Conservation (phyloP, 2,888 invertebrate species). For the Timandra comae region DNA sequence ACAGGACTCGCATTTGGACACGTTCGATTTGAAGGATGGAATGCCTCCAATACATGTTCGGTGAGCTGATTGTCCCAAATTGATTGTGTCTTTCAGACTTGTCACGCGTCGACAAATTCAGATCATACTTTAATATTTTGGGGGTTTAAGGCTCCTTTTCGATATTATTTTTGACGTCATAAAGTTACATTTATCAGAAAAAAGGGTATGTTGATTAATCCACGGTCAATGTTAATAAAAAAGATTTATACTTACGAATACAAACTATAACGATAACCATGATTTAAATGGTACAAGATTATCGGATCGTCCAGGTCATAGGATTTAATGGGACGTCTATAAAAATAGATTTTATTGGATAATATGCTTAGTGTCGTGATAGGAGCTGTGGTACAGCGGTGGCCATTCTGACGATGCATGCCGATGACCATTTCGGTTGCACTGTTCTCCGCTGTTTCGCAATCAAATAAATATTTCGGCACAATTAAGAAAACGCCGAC, state of each 20-base stretch:
- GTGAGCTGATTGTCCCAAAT: constrained; percentile 42
- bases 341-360: constrained; percentile 44
- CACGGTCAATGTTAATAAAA: no score
- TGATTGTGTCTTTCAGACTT: constrained; percentile 33
- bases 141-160: no score
- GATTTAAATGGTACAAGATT: no score
- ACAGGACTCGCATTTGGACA: constrained; percentile 46
- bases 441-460: constrained; percentile 66
- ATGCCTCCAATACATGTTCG: constrained; percentile 40
- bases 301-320: no score
- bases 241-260: no score
- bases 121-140: no score
- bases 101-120: constrained; percentile 21
- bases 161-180: no score
- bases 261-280: no score
- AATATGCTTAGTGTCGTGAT: constrained; percentile 39
- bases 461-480: constrained; percentile 78
- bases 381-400: constrained; percentile 35
- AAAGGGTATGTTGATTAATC: no score
- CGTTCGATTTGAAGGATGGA: constrained; percentile 49
- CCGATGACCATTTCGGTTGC: constrained; percentile 75
- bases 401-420: constrained; percentile 63
- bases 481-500: constrained; percentile 76
- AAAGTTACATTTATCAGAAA: no score
- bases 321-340: no score